phyloP scores from a whole-genome alignment of 2,797 vertebrate species.

The Bradypodion ventrale region DNA sequence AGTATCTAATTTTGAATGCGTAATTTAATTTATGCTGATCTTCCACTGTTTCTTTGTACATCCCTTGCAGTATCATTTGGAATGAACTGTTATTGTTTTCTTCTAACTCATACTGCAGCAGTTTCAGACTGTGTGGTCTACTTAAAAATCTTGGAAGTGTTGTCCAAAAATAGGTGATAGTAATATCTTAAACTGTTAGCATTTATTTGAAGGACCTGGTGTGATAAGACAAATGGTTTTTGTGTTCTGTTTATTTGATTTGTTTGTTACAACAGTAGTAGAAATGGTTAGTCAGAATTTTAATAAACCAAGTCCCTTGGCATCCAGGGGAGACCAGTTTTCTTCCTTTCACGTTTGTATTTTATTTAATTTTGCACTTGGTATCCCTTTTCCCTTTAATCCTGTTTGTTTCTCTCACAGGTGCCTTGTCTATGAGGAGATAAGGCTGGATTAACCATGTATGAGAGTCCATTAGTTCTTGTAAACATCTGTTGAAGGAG shows the following conservation, averaged over 20 bases:
- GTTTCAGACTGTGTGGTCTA: slow-evolving; percentile 29
- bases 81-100: slow-evolving; percentile 52
- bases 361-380: background rate
- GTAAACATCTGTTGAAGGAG: background rate
- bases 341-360: background rate
- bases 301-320: slow-evolving; percentile 12
- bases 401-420: slow-evolving; percentile 2
- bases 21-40: slow-evolving; percentile 78
- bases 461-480: slow-evolving; percentile 2
- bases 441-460: slow-evolving; percentile 19
- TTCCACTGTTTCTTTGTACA: slow-evolving; percentile 58
- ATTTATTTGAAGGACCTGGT: slow-evolving; percentile 39
- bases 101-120: slow-evolving; percentile 39
- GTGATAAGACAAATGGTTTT: slow-evolving; percentile 11
- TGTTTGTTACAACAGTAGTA: slow-evolving; percentile 26
- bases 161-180: background rate
- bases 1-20: slow-evolving; percentile 72
- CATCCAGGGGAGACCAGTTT: background rate
- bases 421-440: slow-evolving; percentile 26
- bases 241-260: slow-evolving; percentile 9
- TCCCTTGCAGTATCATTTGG: slow-evolving; percentile 53
- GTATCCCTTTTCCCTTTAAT: background rate
- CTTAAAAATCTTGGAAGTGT: slow-evolving; percentile 5
- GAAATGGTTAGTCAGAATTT: slow-evolving; percentile 45
- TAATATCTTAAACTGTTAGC: slow-evolving; percentile 3